Base-by-base conservation (phyloP, 2,797 vertebrate species). In the Microchirus variegatus region DNA sequence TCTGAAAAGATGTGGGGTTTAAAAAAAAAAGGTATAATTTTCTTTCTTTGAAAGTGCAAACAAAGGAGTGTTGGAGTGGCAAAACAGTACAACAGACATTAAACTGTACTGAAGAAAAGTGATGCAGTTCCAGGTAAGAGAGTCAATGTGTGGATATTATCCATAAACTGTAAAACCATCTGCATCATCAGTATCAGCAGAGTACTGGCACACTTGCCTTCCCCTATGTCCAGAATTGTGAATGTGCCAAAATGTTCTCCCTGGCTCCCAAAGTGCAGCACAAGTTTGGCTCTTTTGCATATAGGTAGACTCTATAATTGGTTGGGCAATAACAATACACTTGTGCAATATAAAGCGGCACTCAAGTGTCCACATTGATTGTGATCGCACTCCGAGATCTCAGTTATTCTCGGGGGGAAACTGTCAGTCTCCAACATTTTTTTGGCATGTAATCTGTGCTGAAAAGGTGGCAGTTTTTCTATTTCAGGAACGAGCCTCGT, bases 241-340 rank as follows among this genome's bases (percentile, higher is more conserved):
- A 48, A 47, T 0, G 7, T 62, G 80, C 83, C 80, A 85, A 84
- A 75, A 75, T 43, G 22, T 44, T 40, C 49, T 42, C 50, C 15
- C 53, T 18, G 2, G 10, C 60, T 70, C 59, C 47, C 22, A 60
- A 48, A 59, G 31, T 63, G 18, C 56, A 66, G 26, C 6, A 15
- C 10, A 49, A 78, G 57, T 57, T 71, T 61, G 75, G 68, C 52
- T 67, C 49, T 70, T 75, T 67, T 70, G 86, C 73, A 78, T 76
- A 71, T 54, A 67, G 61, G 22, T 38, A 56, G 64, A 41, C 37
- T 70, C 46, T 79, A 62, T 82, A 82, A 83, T 76, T 71, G 77
- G 62, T 78, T 53, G 80, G 81, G 81, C 82, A 85, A 83, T 78
- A 78, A 82, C 78, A 70, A 73, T 73, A 67, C 67, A 75, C 67